Base-by-base conservation (phyloP, 2,888 invertebrate genomes). In the Amblyjoppa proteus region DNA sequence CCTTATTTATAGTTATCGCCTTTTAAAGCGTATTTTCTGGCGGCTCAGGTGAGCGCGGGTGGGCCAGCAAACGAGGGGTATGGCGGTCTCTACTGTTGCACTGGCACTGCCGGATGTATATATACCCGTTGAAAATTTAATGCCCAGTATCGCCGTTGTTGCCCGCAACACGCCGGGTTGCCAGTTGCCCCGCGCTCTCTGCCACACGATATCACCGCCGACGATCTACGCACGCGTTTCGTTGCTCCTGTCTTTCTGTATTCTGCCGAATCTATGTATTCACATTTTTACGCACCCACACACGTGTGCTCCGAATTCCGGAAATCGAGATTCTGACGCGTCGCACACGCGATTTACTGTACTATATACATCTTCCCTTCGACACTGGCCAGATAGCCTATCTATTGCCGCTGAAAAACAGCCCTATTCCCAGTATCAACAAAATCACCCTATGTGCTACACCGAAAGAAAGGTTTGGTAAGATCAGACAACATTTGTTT, bases 1-100 rank as follows among this genome's bases (percentile, higher is more conserved):
- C 87, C 89, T 89, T 90, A 89, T 89, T 90, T 89, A 90, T 89
- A 89, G 90, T 90, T 89, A 89, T 89, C 89, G 88, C 89, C 89
- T 88, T 89, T 90, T 89, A 89, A 89, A 88, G 87, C 89, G 88
- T 90, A 89, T 89, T 89, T 89, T 89, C 89, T 84, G 86, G 87
- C 82, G 83, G 87, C 87, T 70, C 79, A 83, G 84, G 86, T 84
- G 86, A 88, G 76, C 84, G 84, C 86, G 66, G 81, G 56, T 75
- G 68, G 56, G 68, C 75, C 41, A 9, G 51, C 69, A 56, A 53
- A 49, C 75, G 41, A 73, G 79, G 51, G 31, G 51, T 74, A 66
- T 76, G 68, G 69, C 28, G 31, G 64, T 70, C 31, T 80, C 66
- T 31, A 81, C 11, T 45, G 38, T 64, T 64, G 64, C 31, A 31